Evolutionary conservation across 2,797 vertebrate species (phyloP).

Genomic region (Siniperca undulata): DNA sequence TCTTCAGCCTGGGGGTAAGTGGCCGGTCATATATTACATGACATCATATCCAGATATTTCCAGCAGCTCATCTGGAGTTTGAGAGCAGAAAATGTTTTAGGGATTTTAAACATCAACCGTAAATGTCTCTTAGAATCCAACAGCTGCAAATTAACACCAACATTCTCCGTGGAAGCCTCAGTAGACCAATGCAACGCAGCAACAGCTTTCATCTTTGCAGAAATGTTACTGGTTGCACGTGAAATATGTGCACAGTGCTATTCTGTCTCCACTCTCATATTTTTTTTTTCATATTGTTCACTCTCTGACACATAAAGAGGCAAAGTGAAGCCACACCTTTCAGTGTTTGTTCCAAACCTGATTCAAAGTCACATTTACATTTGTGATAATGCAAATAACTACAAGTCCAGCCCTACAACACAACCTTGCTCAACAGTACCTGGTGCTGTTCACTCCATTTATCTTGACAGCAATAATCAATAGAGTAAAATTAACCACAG

Average conservation of each 20-base stretch:
- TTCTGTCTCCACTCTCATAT: neutral
- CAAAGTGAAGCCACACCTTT: neutral
- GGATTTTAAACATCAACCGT: neutral
- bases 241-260: no score
- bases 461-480: no score
- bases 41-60: conserved; percentile 20
- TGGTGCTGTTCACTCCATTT: no score
- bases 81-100: neutral
- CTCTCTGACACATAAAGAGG: neutral
- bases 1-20: conserved; percentile 15
- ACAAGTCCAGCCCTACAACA: no score
- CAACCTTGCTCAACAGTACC: no score
- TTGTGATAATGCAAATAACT: no score
- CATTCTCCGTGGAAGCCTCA: neutral
- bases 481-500: no score
- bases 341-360: neutral
- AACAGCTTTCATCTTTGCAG: neutral
- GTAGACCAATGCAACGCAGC: neutral
- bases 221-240: neutral
- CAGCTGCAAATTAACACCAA: neutral
- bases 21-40: conserved; percentile 7
- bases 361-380: neutral
- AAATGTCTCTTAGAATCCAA: neutral
- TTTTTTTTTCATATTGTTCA: neutral
- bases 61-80: neutral